Percentiles rank a stretch among this genome's conserved stretches.
phyloP scores from a whole-genome alignment of 2,888 invertebrate genomes.

The Sussaba pulchella region DNA sequence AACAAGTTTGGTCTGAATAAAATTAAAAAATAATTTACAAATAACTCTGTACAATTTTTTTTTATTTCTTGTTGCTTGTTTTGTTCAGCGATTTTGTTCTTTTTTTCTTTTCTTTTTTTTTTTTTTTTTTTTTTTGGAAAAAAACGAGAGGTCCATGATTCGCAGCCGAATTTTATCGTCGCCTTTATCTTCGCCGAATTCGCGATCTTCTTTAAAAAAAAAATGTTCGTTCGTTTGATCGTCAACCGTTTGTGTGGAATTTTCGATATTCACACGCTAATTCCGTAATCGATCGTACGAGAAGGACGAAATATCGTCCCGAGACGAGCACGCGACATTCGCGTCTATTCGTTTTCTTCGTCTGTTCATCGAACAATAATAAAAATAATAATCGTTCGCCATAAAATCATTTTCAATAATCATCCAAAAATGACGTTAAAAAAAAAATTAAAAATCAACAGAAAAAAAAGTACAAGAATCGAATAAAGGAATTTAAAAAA shows the following conservation, averaged over 20 bases:
- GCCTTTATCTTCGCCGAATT: conserved; percentile 33
- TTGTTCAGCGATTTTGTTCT: conserved; percentile 41
- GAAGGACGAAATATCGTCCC: conserved; percentile 42
- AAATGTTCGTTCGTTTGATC: conserved; percentile 29
- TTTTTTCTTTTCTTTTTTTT: conserved; percentile 31
- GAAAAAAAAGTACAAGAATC: conserved; percentile 25
- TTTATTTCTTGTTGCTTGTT: conserved; percentile 25
- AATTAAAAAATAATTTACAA: conserved; percentile 76
- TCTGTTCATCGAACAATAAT: neutral
- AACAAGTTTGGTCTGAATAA: conserved; percentile 73
- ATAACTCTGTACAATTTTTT: conserved; percentile 76
- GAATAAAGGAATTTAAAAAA: conserved; percentile 2
- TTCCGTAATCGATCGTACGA: conserved; percentile 46
- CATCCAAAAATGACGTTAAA: conserved; percentile 11
- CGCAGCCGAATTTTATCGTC: conserved; percentile 34
- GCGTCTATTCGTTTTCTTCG: no score
- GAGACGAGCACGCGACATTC: conserved; percentile 5
- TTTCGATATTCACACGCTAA: conserved; percentile 36
- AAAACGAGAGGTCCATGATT: conserved; percentile 41
- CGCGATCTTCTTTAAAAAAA: conserved; percentile 24
- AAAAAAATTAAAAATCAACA: conserved; percentile 23
- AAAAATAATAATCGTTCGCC: neutral
- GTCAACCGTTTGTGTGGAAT: conserved; percentile 37
- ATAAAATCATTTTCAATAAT: conserved; percentile 31
- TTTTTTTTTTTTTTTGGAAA: conserved; percentile 7